Evolutionary conservation across 2,888 invertebrate genomes (phyloP).

Genomic region (Subacronicta megacephala): DNA sequence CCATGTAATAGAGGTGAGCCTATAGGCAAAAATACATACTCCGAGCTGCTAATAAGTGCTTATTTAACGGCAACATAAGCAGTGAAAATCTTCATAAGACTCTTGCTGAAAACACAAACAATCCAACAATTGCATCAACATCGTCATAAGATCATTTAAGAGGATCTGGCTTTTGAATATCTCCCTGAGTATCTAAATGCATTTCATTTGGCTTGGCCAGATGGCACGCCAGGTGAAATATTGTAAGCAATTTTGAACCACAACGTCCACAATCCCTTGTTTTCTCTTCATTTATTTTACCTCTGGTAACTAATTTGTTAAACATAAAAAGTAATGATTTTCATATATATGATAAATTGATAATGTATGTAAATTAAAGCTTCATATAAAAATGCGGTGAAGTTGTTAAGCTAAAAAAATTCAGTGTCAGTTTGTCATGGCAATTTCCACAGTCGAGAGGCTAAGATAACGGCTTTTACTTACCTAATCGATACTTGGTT

Average conservation of each 20-base stretch:
- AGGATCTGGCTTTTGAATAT: conserved; percentile 70
- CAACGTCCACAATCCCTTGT: conserved; percentile 52
- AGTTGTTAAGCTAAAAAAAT: too few species aligned
- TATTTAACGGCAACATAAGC: neutral
- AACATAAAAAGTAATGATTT: conserved; percentile 35
- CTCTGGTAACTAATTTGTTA: conserved; percentile 56
- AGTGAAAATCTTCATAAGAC: neutral
- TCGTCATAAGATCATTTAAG: conserved; percentile 25
- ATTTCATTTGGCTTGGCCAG: conserved; percentile 73
- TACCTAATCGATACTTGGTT: too few species aligned
- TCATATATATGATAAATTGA: too few species aligned
- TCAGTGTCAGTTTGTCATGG: too few species aligned
- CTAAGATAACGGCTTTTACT: too few species aligned
- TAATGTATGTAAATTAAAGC: too few species aligned
- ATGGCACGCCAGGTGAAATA: conserved; percentile 75
- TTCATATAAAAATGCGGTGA: too few species aligned
- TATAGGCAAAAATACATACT: too few species aligned
- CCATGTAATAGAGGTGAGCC: too few species aligned
- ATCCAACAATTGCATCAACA: conserved; percentile 8
- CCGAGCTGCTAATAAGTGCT: neutral
- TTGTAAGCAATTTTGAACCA: conserved; percentile 69
- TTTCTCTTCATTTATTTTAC: conserved; percentile 62
- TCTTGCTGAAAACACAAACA: conserved; percentile 1
- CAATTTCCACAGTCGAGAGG: too few species aligned
- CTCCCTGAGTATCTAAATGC: conserved; percentile 67